Percentiles rank a stretch among this genome's conserved stretches.
phyloP scores from a whole-genome alignment of 30 jellyfish, hydroid and myxozoan genomes.

The Clytia hemisphaerica region DNA sequence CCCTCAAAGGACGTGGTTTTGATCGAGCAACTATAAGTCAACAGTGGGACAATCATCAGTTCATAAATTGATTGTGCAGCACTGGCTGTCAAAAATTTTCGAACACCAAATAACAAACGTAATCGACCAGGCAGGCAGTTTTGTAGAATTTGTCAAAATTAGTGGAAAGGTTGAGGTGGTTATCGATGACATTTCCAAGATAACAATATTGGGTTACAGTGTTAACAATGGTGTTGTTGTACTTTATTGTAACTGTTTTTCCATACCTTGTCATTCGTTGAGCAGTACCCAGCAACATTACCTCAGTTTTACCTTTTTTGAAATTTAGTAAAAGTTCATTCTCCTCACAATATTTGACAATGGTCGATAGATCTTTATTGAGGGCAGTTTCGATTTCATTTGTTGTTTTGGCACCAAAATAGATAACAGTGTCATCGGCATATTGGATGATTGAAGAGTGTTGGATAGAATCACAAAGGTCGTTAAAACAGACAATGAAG shows the following conservation, averaged over 20 bases:
- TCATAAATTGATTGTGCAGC: no score
- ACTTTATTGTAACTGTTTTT: conserved; percentile 27
- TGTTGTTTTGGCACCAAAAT: not conserved
- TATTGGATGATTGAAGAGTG: not conserved
- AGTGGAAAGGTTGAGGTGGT: conserved; percentile 20
- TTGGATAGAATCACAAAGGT: not conserved
- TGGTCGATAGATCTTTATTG: not conserved
- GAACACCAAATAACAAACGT: conserved; percentile 39
- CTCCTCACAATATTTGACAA: conserved; percentile 22
- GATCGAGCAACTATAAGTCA: conserved; percentile 23
- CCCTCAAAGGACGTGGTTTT: not conserved
- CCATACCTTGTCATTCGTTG: conserved; percentile 38
- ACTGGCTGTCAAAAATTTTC: conserved; percentile 37
- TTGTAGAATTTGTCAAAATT: conserved; percentile 23
- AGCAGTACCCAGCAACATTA: conserved; percentile 42
- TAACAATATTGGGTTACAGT: no score
- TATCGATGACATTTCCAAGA: conserved; percentile 33
- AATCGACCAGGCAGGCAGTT: conserved; percentile 58
- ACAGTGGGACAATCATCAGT: conserved; percentile 49
- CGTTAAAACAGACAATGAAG: not conserved
- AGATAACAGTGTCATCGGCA: conserved; percentile 13
- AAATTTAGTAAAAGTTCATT: conserved; percentile 38
- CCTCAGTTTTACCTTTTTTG: conserved; percentile 48
- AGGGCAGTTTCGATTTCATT: not conserved
- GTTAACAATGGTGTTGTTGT: conserved; percentile 1